phyloP scores from a whole-genome alignment of 2,113 vertebrate genomes.

The Chiloscyllium plagiosum region DNA sequence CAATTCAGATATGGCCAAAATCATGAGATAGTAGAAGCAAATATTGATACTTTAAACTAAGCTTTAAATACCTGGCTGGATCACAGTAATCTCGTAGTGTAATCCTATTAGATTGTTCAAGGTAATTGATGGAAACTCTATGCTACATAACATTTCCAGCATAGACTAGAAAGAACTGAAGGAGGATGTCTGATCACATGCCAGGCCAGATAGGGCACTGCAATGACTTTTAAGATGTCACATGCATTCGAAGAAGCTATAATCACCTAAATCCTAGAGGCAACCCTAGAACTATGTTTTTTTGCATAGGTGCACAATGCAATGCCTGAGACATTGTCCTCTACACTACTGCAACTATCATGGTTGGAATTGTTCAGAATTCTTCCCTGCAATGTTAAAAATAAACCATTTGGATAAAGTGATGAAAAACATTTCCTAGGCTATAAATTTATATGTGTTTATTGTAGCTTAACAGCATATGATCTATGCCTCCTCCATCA shows the following conservation, averaged over 20 bases:
- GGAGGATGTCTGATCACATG: not conserved
- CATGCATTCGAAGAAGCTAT: not conserved
- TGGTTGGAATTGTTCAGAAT: no score
- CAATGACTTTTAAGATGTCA: not conserved
- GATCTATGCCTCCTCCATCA: no score
- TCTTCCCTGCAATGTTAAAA: no score
- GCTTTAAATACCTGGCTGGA: not conserved
- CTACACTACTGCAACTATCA: no score
- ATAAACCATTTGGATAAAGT: no score
- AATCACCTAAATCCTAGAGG: not conserved
- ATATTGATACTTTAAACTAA: not conserved
- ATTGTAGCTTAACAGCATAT: no score
- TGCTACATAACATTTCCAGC: not conserved
- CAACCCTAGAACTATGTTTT: not conserved
- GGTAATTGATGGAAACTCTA: not conserved
- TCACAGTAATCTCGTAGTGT: not conserved
- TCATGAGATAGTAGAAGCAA: not conserved
- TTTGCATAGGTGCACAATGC: no score
- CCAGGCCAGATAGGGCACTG: not conserved
- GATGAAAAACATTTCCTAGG: no score
- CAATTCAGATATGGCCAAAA: not conserved
- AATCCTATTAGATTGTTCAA: not conserved
- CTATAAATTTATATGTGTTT: no score
- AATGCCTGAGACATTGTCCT: no score
- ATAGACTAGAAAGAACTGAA: not conserved